phyloP scores from a whole-genome alignment of 2,113 vertebrate genomes.

The Mormoops blainvillei region DNA sequence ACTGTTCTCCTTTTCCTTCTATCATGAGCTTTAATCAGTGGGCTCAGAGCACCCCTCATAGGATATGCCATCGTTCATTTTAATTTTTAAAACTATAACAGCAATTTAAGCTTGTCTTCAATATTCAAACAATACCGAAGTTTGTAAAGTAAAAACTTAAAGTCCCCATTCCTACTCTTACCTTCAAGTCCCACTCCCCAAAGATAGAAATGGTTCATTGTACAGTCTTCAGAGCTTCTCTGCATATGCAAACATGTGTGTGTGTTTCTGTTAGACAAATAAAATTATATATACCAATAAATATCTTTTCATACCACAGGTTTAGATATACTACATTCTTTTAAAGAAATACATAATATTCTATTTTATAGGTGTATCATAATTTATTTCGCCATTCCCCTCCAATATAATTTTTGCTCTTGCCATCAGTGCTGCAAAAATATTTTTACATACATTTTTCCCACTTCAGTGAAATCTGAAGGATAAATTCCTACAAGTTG shows the following conservation, averaged over 20 bases:
- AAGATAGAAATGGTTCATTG: not conserved
- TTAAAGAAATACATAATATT: not conserved
- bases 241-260: not conserved
- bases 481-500: not conserved
- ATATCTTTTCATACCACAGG: not conserved
- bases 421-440: not conserved
- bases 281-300: not conserved
- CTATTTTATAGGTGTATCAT: not conserved
- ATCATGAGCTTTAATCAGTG: not conserved
- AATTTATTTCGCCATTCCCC: not conserved
- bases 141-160: not conserved
- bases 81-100: not conserved
- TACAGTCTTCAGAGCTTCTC: not conserved
- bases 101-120: not conserved
- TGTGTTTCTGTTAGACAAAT: not conserved
- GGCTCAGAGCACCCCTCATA: not conserved
- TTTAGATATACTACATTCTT: not conserved
- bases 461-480: not conserved
- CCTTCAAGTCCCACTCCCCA: not conserved
- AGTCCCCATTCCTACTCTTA: not conserved
- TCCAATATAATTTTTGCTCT: not conserved
- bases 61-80: not conserved
- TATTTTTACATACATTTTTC: not conserved
- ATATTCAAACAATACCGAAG: not conserved
- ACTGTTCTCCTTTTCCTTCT: not conserved